Evolutionary conservation across 2,888 invertebrate species (phyloP), one percentile per base, ranked within the genome.

Genomic region (Limnephilus auricula): DNA sequence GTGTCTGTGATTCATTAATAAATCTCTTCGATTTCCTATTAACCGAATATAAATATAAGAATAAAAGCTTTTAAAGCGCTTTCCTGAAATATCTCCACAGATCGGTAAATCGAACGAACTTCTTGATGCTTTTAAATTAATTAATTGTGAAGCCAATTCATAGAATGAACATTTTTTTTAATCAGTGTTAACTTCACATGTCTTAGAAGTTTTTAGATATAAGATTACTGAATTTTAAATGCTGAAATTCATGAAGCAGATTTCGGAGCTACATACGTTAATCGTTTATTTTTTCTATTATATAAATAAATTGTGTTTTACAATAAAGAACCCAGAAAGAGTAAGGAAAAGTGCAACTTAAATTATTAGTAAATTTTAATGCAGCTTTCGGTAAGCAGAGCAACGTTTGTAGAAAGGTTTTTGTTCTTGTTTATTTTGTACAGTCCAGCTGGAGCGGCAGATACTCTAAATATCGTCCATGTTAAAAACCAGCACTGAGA

Each of bases 1-100:
- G 13, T 37, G 82, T 25, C 82, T 82, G 65, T 82, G 82, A 82
- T 34, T 82, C 82, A 82, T 82, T 82, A 82, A 32, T 80, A 80
- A 80, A 32, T 80, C 31, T 15, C 34, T 82, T 34, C 82, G 82
- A 82, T 82, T 82, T 82, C 34, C 82, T 37, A 82, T 82, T 82
- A 82, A n/a, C 32, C 34, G 82, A 82, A 82, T 82, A 82, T 82
- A 82, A 82, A 65, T 65, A 65, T 65, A 34, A 82, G 18, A 82
- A 34, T 9, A 82, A 34, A 82, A 34, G 82, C 82, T 82, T 82
- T 82, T 37, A 82, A 82, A 37, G 18, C 34, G 65, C 65, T 65
- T 9, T 25, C 82, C 34, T 34, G 82, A 82, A 82, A 82, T 82
- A 82, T 34, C 34, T 82, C 34, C 9, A 34, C 34, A 34, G 34